Conservation (phyloP, 2,113 vertebrate genomes). For the Vombatus ursinus region DNA sequence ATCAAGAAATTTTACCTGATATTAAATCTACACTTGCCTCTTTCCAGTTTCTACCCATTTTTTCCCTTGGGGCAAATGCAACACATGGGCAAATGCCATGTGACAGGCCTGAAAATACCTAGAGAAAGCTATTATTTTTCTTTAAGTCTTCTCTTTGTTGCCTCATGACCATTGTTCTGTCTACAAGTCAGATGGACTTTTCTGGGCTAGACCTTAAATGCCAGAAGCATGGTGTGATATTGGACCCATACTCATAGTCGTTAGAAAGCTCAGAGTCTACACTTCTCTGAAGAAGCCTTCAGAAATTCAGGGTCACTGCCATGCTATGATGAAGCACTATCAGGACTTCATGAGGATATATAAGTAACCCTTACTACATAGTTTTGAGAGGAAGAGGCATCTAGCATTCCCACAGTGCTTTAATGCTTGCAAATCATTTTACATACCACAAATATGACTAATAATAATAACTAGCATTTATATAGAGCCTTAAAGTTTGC, state of each 20-base stretch:
- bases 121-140: background rate
- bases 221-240: background rate
- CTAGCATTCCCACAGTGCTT: background rate
- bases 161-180: background rate
- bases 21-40: too few species aligned
- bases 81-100: background rate
- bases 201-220: too few species aligned
- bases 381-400: background rate
- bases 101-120: background rate
- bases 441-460: background rate
- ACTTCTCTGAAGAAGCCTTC: background rate
- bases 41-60: too few species aligned
- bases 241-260: background rate
- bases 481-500: background rate
- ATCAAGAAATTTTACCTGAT: too few species aligned
- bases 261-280: background rate
- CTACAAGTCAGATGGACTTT: background rate
- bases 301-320: background rate
- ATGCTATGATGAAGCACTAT: background rate
- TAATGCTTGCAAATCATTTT: background rate
- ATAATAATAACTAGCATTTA: background rate
- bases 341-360: background rate
- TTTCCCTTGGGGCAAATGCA: too few species aligned
- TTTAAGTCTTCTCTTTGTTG: background rate
- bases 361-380: too few species aligned